Percentiles rank a stretch among this genome's conserved stretches.
Conservation (phyloP, 2,113 vertebrate genomes). For the Cacatua alba region DNA sequence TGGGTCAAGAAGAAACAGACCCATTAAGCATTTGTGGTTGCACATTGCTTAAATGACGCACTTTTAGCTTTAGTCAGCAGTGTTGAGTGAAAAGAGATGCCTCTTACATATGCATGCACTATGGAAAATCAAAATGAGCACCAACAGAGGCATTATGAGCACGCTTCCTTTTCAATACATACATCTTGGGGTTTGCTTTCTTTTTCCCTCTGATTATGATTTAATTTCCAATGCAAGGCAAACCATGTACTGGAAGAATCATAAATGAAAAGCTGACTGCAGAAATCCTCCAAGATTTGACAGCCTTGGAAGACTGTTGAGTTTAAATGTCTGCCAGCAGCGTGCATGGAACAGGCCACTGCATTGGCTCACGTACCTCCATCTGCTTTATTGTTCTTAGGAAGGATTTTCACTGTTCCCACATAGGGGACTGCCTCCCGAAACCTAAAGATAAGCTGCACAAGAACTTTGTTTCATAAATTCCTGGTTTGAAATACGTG, state of each 20-base stretch:
- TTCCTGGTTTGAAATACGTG: neutral
- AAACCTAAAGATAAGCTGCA: neutral
- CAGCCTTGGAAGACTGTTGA: neutral
- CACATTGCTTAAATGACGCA: neutral
- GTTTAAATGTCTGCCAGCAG: neutral
- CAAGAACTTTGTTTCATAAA: neutral
- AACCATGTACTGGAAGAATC: neutral
- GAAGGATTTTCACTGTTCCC: neutral
- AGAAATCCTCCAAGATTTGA: neutral
- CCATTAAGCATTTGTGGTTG: neutral
- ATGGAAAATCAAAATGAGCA: neutral
- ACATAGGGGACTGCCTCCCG: neutral
- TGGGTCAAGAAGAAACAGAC: neutral
- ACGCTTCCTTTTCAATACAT: neutral
- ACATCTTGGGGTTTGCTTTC: neutral
- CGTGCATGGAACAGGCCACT: neutral
- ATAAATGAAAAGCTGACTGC: neutral
- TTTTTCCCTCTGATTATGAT: neutral
- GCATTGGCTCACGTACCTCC: neutral
- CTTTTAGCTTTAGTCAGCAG: neutral
- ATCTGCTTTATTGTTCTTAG: neutral
- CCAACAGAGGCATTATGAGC: neutral
- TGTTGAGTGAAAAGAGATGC: neutral
- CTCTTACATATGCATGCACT: neutral
- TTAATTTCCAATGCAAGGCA: neutral